Conservation (phyloP, 2,113 vertebrate genomes). For the Antidorcas marsupialis region DNA sequence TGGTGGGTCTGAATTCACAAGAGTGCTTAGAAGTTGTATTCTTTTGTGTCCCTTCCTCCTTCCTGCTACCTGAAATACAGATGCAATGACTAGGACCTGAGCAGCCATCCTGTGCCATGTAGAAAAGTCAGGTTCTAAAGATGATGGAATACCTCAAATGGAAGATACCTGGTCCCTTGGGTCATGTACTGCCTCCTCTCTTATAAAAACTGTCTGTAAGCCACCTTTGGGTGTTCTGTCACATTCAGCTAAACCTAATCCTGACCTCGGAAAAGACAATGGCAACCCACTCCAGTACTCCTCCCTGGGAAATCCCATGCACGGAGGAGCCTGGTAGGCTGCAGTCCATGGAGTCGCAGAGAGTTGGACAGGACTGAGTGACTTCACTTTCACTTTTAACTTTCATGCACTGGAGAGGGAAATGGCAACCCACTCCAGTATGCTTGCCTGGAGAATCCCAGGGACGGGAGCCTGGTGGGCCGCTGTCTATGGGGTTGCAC, state of each 20-base stretch:
- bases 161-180: background rate
- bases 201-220: background rate
- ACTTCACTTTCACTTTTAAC: too few relatives aligned
- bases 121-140: background rate
- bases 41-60: background rate
- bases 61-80: background rate
- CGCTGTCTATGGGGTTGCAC: too few relatives aligned
- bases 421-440: too few relatives aligned
- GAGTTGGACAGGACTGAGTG: too few relatives aligned
- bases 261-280: background rate
- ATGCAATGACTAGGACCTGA: background rate
- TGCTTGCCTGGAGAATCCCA: too few relatives aligned
- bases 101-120: background rate
- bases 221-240: background rate
- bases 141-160: background rate
- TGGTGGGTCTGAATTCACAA: background rate
- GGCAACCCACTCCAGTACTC: too few relatives aligned
- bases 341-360: too few relatives aligned
- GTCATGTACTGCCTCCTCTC: background rate
- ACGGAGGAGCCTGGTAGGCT: too few relatives aligned
- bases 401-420: too few relatives aligned
- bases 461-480: too few relatives aligned
- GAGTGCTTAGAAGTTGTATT: background rate
- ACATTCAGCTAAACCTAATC: background rate
- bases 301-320: too few relatives aligned